Base-by-base conservation (phyloP, 2,113 vertebrate species). In the Haemorhous mexicanus region DNA sequence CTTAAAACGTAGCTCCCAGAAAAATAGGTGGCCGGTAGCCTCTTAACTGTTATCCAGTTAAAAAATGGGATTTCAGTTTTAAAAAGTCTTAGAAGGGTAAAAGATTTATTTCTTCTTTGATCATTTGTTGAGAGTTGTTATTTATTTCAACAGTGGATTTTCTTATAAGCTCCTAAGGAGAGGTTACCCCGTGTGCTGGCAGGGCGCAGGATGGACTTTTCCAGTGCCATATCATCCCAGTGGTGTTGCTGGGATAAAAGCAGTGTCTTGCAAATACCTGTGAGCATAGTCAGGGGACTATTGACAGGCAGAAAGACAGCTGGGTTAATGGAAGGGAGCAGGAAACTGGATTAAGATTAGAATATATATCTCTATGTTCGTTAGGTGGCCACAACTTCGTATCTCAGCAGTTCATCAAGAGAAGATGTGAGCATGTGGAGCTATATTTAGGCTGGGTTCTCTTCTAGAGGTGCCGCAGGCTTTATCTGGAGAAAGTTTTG, bases 21-120 rank as follows among this genome's bases (percentile, higher is more conserved):
- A 96, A 97, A 97, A 96, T 49, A 96, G 95, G 94, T 97, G 97
- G 96, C 96, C 43, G 19, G 92, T 95, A 96, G 97, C 95, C 93
- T 97, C 95, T 97, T 97, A 96, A 87, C 97, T 76, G 86, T 97
- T 97, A 97, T 94, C 97, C 96, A 96, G 96, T 98, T 97, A 96
- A 97, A 98, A 98, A 97, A 97, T 76, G 90, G 95, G 97, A 97
- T 98, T 98, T 95, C 87, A 74, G 89, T 93, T 97, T 97, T 93
- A 96, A 90, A 95, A 98, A 97, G 96, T 97, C 98, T 97, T 97
- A 97, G 93, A 96, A 97, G 97, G 95, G 96, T 94, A 92, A 97
- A 97, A 97, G 97, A 97, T 97, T 98, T 98, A 98, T 97, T 98
- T 98, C 93, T 97, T 97, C 98, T 98, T 98, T 98, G 98, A 98